phyloP scores from a whole-genome alignment of 1,140 invertebrate species.

The Tetramorium parvispinum region DNA sequence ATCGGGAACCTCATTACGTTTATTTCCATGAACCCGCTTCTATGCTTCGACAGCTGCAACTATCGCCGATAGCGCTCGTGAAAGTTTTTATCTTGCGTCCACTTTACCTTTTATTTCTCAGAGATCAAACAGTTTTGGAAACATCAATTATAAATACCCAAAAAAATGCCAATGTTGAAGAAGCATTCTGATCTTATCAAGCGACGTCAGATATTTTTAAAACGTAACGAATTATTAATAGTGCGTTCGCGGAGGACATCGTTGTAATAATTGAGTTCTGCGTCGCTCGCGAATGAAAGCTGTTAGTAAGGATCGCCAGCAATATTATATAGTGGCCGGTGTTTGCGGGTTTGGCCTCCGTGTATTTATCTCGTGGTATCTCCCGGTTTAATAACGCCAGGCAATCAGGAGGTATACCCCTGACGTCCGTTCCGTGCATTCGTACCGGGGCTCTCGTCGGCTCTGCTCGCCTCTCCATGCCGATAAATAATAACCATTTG shows the following conservation, averaged over 20 bases:
- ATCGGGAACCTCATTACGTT: constrained; percentile 27
- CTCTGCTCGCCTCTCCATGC: constrained; percentile 52
- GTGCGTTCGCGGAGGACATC: constrained; percentile 18
- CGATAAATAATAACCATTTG: constrained; percentile 85
- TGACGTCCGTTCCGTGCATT: constrained; percentile 35
- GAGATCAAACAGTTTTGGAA: not conserved
- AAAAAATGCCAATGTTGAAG: not conserved
- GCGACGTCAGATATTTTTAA: not conserved
- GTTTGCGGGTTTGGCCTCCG: constrained; percentile 38
- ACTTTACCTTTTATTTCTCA: not conserved
- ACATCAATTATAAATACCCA: not conserved
- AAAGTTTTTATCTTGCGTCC: not conserved
- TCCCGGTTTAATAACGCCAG: constrained; percentile 81
- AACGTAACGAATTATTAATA: constrained; percentile 48
- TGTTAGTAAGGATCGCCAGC: constrained; percentile 50
- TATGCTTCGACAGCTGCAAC: constrained; percentile 55
- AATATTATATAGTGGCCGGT: constrained; percentile 64
- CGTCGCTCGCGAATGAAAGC: constrained; percentile 54
- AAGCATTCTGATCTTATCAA: not conserved
- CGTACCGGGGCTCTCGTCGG: constrained; percentile 30
- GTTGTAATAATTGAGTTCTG: constrained; percentile 56
- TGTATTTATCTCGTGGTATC: constrained; percentile 77
- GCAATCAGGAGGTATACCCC: constrained; percentile 77
- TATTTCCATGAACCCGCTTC: constrained; percentile 51
- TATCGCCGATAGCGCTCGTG: not conserved